Evolutionary conservation across 2,888 invertebrate genomes (phyloP), one percentile per base, ranked within the genome.

Genomic region (Dilophus febrilis): DNA sequence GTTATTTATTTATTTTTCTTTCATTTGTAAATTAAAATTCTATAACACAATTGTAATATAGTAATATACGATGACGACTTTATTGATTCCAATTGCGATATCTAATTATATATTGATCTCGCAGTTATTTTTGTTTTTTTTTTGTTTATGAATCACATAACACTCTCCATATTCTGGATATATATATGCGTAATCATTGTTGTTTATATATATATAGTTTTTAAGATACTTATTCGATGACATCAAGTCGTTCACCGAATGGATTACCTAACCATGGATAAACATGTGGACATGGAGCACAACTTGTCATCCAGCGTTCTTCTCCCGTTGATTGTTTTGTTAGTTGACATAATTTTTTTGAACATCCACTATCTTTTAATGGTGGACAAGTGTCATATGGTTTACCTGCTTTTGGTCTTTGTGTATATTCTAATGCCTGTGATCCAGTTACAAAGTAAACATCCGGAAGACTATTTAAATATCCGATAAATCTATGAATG

Each of bases 221-320:
- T n/a, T n/a, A n/a, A n/a, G n/a, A n/a, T n/a, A n/a, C n/a, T n/a
- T n/a, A n/a, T n/a, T n/a, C n/a, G n/a, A n/a, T n/a, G n/a, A n/a
- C n/a, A n/a, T n/a, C n/a, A n/a, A n/a, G n/a, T n/a, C 8, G 8
- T 22, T 22, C 22, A 22, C 71, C 71, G 16, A 65, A 49, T 27
- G 68, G 68, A 57, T 72, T 70, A 17, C 58, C 57, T 14, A 71
- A 41, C 70, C 71, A 72, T 17, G 72, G 72, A 53, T 68, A 72
- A 3, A 57, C 58, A 3, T 49, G 44, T 2, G 71, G 72, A 45
- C 72, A 72, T 13, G 48, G 43, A 37, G 52, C 53, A 49, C 72
- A 72, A n/a, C 60, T 53, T 6, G 52, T 63, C 62, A 71, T 65
- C 51, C 65, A 68, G 36, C 67, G 59, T 34, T 55, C 57, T 42